Conservation (phyloP, 2,113 vertebrate genomes). For the Electrona antarctica region DNA sequence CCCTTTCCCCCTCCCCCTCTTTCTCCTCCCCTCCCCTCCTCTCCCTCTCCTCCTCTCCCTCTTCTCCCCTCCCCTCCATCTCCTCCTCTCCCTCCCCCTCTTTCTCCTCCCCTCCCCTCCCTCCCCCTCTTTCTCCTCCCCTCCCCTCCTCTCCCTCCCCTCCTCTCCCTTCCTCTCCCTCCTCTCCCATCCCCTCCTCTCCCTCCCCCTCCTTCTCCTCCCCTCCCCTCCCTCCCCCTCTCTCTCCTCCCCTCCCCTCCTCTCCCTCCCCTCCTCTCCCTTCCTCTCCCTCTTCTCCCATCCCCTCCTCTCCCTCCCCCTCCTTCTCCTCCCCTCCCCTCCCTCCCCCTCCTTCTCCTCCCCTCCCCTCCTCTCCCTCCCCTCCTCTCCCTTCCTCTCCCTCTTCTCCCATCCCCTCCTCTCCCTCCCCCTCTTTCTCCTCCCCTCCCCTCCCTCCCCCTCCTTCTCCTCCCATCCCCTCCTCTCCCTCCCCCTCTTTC, state of each 20-base stretch:
- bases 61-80: conserved; percentile 24
- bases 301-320: not conserved
- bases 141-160: not conserved
- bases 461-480: not conserved
- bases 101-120: too few relatives aligned
- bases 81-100: not conserved
- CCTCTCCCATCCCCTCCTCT: too few relatives aligned
- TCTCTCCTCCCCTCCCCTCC: too few relatives aligned
- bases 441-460: not conserved
- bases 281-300: not conserved
- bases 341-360: not conserved
- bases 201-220: not conserved
- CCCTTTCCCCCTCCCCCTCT: not conserved
- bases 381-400: conserved; percentile 1
- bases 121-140: not conserved
- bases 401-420: not conserved
- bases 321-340: not conserved
- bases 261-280: too few relatives aligned
- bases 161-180: not conserved
- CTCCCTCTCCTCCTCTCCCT: not conserved
- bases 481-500: not conserved
- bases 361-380: not conserved
- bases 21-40: not conserved
- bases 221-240: too few relatives aligned
- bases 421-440: not conserved